Percentiles rank a stretch among this genome's conserved stretches.
Conservation (phyloP, 23 tunicate species). For the Trididemnum nubilum region DNA sequence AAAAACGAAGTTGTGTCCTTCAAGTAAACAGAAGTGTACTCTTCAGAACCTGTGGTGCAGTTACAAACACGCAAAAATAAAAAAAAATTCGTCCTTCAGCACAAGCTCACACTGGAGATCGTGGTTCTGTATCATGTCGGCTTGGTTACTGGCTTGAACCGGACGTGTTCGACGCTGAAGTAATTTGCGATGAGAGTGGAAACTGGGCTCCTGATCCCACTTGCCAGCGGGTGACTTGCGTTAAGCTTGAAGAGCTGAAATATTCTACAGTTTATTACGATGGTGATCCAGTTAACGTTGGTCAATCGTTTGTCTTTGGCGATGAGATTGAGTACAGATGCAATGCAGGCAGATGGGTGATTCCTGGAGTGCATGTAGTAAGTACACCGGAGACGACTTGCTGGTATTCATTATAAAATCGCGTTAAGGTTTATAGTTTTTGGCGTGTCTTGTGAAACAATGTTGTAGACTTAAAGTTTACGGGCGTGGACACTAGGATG, state of each 20-base stretch:
- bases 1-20: too few relatives aligned
- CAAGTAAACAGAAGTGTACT: too few relatives aligned
- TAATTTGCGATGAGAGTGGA: conserved; percentile 48
- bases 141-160: conserved; percentile 28
- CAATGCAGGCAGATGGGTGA: conserved; percentile 38
- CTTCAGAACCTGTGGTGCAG: too few relatives aligned
- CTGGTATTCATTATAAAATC: not conserved
- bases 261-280: conserved; percentile 10
- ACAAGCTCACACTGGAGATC: conserved; percentile 2
- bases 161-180: not conserved
- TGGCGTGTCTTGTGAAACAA: too few relatives aligned
- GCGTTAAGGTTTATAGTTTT: too few relatives aligned
- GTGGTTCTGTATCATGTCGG: conserved; percentile 25
- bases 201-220: conserved; percentile 49
- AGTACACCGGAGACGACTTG: not conserved
- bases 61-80: too few relatives aligned
- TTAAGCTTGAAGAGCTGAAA: conserved; percentile 21
- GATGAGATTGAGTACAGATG: conserved; percentile 47
- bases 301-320: not conserved
- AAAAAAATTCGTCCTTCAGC: too few relatives aligned
- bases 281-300: not conserved
- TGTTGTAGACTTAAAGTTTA: too few relatives aligned
- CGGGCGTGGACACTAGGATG: too few relatives aligned
- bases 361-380: conserved; percentile 22
- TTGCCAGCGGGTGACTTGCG: conserved; percentile 37